These are phyloP conservation scores for Setipinna tenuifilis DNA, from an alignment of 2,797 vertebrate genomes.

Conservation along the genomic window DNA sequence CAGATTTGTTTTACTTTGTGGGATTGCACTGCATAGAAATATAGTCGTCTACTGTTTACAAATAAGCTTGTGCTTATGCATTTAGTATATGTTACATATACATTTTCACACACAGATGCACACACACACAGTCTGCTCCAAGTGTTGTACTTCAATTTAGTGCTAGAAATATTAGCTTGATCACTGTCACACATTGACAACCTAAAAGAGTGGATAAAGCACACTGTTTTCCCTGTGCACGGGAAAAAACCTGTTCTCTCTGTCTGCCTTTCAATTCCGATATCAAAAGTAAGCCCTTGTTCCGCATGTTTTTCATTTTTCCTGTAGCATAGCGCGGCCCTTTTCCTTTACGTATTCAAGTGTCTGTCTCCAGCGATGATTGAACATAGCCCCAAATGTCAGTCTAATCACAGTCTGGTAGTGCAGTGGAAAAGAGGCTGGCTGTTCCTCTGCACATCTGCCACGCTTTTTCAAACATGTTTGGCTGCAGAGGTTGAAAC, in stretches of 20 bases:
- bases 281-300: conserved; percentile 1
- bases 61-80: background rate
- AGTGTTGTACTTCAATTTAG: background rate
- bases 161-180: background rate
- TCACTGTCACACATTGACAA: background rate
- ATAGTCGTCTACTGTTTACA: background rate
- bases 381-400: background rate
- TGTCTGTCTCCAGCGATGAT: background rate
- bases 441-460: background rate
- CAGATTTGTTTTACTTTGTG: background rate
- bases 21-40: background rate
- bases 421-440: background rate
- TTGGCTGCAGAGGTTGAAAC: conserved; percentile 12
- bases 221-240: background rate
- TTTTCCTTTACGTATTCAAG: background rate
- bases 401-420: background rate
- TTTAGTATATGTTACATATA: background rate
- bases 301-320: background rate
- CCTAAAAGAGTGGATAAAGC: background rate
- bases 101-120: background rate
- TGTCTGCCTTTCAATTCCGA: background rate
- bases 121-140: background rate
- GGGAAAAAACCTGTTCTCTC: background rate
- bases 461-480: background rate
- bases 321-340: background rate